Percentiles rank a stretch among this genome's conserved stretches.
Conservation (phyloP, 1,140 invertebrate species). For the Aporrectodea caliginosa region DNA sequence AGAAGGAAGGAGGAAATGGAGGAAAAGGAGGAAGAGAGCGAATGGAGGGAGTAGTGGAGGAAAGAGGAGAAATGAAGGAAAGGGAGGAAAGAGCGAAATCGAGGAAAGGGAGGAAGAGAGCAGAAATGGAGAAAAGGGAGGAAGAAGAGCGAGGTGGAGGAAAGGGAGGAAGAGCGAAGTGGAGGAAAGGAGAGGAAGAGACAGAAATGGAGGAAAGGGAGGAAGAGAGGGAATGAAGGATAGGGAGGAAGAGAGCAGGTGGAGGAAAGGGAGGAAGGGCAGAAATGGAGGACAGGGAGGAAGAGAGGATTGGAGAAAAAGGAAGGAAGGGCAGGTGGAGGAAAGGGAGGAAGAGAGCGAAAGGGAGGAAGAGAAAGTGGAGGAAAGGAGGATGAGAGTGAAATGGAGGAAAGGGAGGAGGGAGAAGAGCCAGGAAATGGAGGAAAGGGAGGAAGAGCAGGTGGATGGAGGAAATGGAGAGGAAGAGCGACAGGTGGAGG, state of each 20-base stretch:
- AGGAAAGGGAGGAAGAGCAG: too few species aligned
- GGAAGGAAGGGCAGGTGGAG: neutral
- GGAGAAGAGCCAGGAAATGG: too few species aligned
- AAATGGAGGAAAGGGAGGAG: too few species aligned
- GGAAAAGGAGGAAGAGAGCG: neutral
- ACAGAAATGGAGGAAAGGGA: neutral
- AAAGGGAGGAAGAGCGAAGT: neutral
- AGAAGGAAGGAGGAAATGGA: neutral
- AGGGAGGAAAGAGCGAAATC: neutral
- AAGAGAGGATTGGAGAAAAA: neutral
- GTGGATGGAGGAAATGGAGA: too few species aligned
- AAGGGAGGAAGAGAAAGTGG: neutral
- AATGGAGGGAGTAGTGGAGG: neutral
- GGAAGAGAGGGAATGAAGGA: neutral
- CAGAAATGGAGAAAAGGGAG: neutral
- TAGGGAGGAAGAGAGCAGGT: neutral
- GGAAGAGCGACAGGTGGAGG: neutral
- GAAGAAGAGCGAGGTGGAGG: neutral
- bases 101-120: neutral
- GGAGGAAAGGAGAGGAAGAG: too few species aligned
- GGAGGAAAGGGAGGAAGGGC: neutral
- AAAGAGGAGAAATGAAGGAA: neutral
- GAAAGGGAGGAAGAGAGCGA: neutral
- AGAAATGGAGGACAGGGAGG: neutral
- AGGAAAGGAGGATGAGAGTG: neutral